These are phyloP conservation scores for Bombus haemorrhoidalis DNA, from an alignment of 1,140 invertebrate genomes.

Conservation along the genomic window DNA sequence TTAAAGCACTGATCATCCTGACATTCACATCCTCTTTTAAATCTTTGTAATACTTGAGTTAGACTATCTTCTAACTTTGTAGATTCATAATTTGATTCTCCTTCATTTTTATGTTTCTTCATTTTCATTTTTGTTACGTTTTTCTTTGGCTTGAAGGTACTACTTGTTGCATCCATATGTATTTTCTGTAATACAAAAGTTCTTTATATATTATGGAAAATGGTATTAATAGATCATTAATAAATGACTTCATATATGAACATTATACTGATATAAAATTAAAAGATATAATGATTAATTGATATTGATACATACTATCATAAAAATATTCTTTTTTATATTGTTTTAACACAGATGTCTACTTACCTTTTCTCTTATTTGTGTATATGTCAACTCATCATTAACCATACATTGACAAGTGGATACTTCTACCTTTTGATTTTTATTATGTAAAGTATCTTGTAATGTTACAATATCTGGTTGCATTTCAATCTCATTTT, in stretches of 20 bases:
- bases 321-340: not conserved
- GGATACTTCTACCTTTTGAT: slow-evolving; percentile 8
- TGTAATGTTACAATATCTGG: not conserved
- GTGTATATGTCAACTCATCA: slow-evolving; percentile 16
- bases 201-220: not conserved
- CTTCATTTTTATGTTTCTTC: slow-evolving; percentile 82
- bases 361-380: slow-evolving; percentile 38
- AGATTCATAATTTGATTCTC: slow-evolving; percentile 81
- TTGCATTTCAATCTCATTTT: slow-evolving; percentile 15
- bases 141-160: slow-evolving; percentile 52
- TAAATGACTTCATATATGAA: not conserved
- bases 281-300: not conserved
- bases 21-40: slow-evolving; percentile 89
- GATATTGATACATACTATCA: not conserved
- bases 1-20: slow-evolving; percentile 89
- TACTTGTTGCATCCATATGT: slow-evolving; percentile 3
- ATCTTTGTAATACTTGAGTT: slow-evolving; percentile 86
- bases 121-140: slow-evolving; percentile 44
- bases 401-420: slow-evolving; percentile 41
- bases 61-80: slow-evolving; percentile 84
- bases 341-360: not conserved
- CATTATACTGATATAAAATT: not conserved
- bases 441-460: slow-evolving; percentile 25
- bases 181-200: slow-evolving; percentile 42
- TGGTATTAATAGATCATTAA: not conserved